Evolutionary conservation across 2,797 vertebrate genomes (phyloP).

Genomic region (Myotis planiceps): DNA sequence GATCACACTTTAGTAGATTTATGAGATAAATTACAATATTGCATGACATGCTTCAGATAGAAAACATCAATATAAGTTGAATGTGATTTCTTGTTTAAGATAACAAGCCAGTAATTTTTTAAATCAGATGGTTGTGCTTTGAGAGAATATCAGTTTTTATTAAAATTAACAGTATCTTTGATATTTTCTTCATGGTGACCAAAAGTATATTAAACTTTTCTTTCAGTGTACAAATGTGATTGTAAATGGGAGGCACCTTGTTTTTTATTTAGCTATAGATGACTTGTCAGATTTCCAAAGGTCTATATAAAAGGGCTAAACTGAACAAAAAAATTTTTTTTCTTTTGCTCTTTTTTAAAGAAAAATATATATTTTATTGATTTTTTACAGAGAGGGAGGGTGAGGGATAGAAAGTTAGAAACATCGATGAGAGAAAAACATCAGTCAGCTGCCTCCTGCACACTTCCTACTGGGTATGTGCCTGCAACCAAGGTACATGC

Average conservation of each 20-base stretch:
- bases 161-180: constrained; percentile 36
- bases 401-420: no score
- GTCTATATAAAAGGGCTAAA: not conserved
- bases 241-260: not conserved
- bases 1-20: constrained; percentile 65
- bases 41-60: constrained; percentile 56
- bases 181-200: constrained; percentile 43
- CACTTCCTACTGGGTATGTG: no score
- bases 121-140: constrained; percentile 56
- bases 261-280: constrained; percentile 14
- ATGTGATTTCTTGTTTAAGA: constrained; percentile 64
- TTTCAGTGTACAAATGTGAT: not conserved
- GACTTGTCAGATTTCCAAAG: constrained; percentile 27
- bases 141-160: constrained; percentile 50
- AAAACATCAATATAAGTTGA: constrained; percentile 63
- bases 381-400: no score
- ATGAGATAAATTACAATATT: constrained; percentile 73
- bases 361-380: no score
- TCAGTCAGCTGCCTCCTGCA: no score
- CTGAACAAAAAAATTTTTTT: not conserved
- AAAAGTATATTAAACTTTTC: constrained; percentile 27
- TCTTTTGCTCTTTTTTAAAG: no score
- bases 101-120: constrained; percentile 70
- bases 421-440: no score
- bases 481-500: no score